These are phyloP conservation scores for Zygothrica quintamaculata DNA, from an alignment of 2,888 invertebrate genomes.

Conservation along the genomic window DNA sequence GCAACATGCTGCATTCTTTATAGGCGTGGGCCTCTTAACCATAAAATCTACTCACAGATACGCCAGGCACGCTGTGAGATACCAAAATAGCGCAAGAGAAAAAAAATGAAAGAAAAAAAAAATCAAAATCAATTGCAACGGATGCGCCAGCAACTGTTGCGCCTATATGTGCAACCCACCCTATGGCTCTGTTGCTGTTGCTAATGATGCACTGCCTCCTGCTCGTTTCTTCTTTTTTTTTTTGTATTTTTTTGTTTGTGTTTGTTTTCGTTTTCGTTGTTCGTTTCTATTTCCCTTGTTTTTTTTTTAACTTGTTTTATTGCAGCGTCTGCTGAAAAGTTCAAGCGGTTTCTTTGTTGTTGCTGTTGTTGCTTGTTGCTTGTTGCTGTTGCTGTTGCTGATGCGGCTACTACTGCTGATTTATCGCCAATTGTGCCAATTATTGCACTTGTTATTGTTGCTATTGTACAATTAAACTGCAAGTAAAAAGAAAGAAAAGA, in stretches of 20 bases:
- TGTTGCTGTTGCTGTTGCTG: conserved; percentile 12
- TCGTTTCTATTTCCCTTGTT: conserved; percentile 23
- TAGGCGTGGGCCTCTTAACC: conserved; percentile 44
- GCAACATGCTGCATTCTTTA: conserved; percentile 67
- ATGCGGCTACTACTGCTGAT: conserved; percentile 41
- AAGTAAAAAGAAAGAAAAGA: conserved; percentile 31
- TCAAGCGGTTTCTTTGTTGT: conserved; percentile 39
- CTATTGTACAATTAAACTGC: conserved; percentile 74
- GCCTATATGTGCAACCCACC: too few relatives aligned
- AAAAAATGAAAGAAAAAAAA: too few relatives aligned
- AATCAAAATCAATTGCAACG: conserved; percentile 32
- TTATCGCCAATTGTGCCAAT: conserved; percentile 67
- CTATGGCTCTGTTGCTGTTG: conserved; percentile 21
- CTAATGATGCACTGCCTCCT: conserved; percentile 54
- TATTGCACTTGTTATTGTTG: conserved; percentile 62
- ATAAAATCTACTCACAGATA: conserved; percentile 25
- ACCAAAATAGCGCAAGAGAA: conserved; percentile 53
- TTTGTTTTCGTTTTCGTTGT: conserved; percentile 56
- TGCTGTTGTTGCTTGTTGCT: conserved; percentile 35
- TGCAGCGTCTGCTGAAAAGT: conserved; percentile 30
- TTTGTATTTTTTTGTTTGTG: conserved; percentile 38
- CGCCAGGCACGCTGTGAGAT: background rate
- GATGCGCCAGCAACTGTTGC: conserved; percentile 6
- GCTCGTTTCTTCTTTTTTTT: conserved; percentile 17
- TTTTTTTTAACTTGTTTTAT: conserved; percentile 3